These are phyloP conservation scores for Nothocercus julius DNA, from an alignment of 2,113 vertebrate genomes.

Conservation along the genomic window DNA sequence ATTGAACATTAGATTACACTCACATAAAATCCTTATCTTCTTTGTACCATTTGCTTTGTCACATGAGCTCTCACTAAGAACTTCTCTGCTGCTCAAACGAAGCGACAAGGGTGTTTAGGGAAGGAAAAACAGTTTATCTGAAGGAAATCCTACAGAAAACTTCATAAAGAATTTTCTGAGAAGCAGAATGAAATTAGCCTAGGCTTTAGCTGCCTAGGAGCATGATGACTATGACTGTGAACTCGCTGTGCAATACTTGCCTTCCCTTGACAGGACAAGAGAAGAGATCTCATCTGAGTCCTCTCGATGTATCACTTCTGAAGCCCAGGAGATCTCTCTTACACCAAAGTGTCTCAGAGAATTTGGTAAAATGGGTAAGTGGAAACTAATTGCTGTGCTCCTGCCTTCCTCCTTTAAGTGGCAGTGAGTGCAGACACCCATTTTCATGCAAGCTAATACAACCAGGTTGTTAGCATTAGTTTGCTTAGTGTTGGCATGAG, in stretches of 20 bases:
- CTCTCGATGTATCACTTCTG: background rate
- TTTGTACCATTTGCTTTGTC: slow-evolving; percentile 10
- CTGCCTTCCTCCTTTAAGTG: background rate
- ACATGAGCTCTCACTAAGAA: background rate
- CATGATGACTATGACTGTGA: background rate
- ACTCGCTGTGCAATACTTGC: background rate
- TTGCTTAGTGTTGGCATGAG: background rate
- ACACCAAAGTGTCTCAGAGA: background rate
- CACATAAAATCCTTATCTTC: background rate
- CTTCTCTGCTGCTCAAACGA: background rate
- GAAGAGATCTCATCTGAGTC: background rate
- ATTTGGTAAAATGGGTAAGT: background rate
- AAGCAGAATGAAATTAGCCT: background rate
- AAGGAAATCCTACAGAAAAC: slow-evolving; percentile 9
- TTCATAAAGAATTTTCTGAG: background rate
- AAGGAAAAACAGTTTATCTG: background rate
- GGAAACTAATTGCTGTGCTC: background rate
- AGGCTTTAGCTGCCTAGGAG: background rate
- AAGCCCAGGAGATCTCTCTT: background rate
- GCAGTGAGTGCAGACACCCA: background rate
- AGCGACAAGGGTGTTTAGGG: background rate
- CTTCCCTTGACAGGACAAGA: background rate
- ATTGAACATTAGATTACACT: slow-evolving; percentile 26
- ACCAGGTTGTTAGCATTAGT: background rate
- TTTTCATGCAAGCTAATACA: background rate